Evolutionary conservation across 2,797 vertebrate genomes (phyloP), one percentile per base, ranked within the genome.

Genomic region (Pristis pectinata): DNA sequence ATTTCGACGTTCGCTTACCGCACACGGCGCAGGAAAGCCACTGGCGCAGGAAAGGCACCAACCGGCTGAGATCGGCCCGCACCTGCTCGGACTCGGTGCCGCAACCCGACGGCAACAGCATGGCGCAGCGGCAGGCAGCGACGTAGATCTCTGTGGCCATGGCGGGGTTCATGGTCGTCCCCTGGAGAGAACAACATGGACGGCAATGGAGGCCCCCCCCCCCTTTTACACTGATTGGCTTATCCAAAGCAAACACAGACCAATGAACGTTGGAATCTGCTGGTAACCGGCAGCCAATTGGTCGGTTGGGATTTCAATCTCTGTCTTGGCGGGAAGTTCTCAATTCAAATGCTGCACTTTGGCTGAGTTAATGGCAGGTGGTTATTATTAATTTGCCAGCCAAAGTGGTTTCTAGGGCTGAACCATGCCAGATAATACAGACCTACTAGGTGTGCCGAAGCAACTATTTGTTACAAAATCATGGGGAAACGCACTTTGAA

Each of bases 21-120:
- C 92, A 93, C 22, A 93, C 67, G 67, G 41, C 67, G 92, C 92
- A 93, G 67, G 67, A 93, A 8, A 74, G 92, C 67, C 37, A 70
- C 91, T 70, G 91, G 61, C 91, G 91, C 61, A 93, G 61, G n/a
- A 11, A 93, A 67, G 91, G 91, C 22, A 74, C 24, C 41, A 93
- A 15, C 41, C n/a, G 41, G 24, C 37, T 27, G 22, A 93, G 41
- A 9, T 53, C 67, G 2, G 67, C 92, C 92, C 13, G 64, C 92
- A 93, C 41, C 44, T 11, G 61, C 91, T 91, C 56, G 53, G 19
- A 4, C 34, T 49, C 82, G 41, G 44, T 44, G 59, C 87, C 87
- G 53, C n/a, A 27, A 17, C 15, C 49, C 53, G 64, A 13, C 9
- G 67, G 49, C 67, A 93, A 10, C 67, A 93, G 6, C 92, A 93